Conservation (phyloP, 35 echinoderm and acorn worm species). For the Holothuria glaberrima region DNA sequence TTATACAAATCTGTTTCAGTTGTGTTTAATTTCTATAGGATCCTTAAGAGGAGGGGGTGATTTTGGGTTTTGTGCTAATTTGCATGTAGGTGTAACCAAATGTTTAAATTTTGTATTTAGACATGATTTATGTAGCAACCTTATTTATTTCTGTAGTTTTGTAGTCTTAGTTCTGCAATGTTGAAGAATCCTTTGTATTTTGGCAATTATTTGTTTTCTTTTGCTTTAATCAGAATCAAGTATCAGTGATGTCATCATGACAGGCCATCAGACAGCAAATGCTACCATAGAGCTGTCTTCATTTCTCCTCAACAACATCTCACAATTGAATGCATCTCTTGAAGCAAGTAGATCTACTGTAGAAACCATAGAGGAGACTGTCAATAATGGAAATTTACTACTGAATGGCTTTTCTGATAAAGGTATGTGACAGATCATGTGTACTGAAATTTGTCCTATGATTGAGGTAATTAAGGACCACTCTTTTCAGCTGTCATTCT, state of each 20-base stretch:
- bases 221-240: conserved; percentile 50
- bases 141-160: too few relatives aligned
- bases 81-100: too few relatives aligned
- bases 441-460: too few relatives aligned
- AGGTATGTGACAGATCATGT: conserved; percentile 16
- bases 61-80: too few relatives aligned
- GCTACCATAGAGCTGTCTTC: conserved; percentile 3
- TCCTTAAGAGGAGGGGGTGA: too few relatives aligned
- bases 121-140: too few relatives aligned
- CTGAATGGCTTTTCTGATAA: conserved; percentile 27
- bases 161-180: too few relatives aligned
- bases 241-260: conserved; percentile 62
- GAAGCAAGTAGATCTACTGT: conserved; percentile 15
- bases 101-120: too few relatives aligned
- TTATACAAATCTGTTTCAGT: too few relatives aligned
- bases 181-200: neutral
- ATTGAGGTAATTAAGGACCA: too few relatives aligned
- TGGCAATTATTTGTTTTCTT: neutral
- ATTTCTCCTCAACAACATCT: conserved; percentile 16
- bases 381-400: conserved; percentile 44
- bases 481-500: too few relatives aligned
- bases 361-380: conserved; percentile 36
- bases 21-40: too few relatives aligned
- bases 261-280: conserved; percentile 32
- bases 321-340: conserved; percentile 9